phyloP scores from a whole-genome alignment of 2,797 vertebrate genomes.

The Myoxocephalus aenaeus region DNA sequence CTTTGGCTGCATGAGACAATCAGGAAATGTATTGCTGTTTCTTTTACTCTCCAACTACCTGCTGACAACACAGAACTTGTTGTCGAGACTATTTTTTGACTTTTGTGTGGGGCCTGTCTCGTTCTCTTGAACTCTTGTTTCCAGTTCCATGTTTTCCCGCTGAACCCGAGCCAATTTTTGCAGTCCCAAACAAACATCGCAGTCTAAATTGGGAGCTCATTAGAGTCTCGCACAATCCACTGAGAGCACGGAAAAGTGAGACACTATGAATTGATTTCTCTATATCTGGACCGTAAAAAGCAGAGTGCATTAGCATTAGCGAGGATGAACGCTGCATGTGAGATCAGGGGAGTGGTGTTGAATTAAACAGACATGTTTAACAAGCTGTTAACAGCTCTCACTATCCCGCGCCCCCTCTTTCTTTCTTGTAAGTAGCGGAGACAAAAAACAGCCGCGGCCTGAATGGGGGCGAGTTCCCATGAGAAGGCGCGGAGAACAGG shows the following conservation, averaged over 20 bases:
- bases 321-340: slow-evolving; percentile 56
- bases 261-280: slow-evolving; percentile 67
- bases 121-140: slow-evolving; percentile 24
- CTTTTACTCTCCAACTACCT: slow-evolving; percentile 10
- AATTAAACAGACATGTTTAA: slow-evolving; percentile 75
- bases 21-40: slow-evolving; percentile 30
- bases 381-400: slow-evolving; percentile 75
- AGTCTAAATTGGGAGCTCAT: slow-evolving; percentile 66
- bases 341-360: slow-evolving; percentile 55
- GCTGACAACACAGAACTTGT: slow-evolving; percentile 16
- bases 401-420: slow-evolving; percentile 17
- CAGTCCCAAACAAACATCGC: slow-evolving; percentile 60
- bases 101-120: slow-evolving; percentile 3
- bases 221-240: slow-evolving; percentile 51
- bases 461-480: slow-evolving; percentile 40
- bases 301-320: slow-evolving; percentile 59
- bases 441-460: slow-evolving; percentile 46
- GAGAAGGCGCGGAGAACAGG: slow-evolving; percentile 37
- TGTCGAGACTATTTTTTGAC: not conserved
- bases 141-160: slow-evolving; percentile 11
- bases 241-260: slow-evolving; percentile 14
- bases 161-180: slow-evolving; percentile 29
- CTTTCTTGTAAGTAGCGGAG: slow-evolving; percentile 18
- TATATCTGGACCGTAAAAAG: slow-evolving; percentile 59
- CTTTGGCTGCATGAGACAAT: slow-evolving; percentile 25